Percentiles rank a stretch among this genome's conserved stretches.
Conservation (phyloP, 2,797 vertebrate genomes). For the Triplophysa yarkandensis region DNA sequence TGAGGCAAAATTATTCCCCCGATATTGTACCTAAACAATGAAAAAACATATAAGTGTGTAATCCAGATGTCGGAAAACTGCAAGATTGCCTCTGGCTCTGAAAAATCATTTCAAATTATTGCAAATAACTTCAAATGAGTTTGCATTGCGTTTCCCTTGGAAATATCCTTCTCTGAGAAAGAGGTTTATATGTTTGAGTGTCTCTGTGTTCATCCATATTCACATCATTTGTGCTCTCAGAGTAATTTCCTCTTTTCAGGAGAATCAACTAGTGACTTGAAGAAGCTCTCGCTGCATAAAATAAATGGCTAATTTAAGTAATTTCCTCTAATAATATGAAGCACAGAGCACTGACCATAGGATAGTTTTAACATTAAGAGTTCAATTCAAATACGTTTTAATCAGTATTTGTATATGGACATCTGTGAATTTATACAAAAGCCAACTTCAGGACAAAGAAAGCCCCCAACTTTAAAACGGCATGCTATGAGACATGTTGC, state of each 20-base stretch:
- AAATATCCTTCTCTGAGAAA: not conserved
- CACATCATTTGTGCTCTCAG: not conserved
- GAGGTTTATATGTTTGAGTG: not conserved
- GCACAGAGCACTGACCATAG: not conserved
- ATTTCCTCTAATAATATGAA: not conserved
- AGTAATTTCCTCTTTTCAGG: not conserved
- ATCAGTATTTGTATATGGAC: too few relatives aligned
- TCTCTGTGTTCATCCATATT: not conserved
- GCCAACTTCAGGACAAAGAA: too few relatives aligned
- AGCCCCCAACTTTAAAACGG: too few relatives aligned
- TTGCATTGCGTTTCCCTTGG: conserved; percentile 4
- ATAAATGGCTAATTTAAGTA: not conserved
- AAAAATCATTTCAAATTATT: conserved; percentile 53
- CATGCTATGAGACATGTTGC: too few relatives aligned
- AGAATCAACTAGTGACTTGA: not conserved
- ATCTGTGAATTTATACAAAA: too few relatives aligned
- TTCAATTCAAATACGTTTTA: not conserved
- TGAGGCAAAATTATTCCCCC: not conserved
- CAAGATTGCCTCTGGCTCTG: conserved; percentile 50
- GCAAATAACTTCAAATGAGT: conserved; percentile 2
- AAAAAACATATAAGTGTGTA: not conserved
- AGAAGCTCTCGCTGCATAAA: not conserved
- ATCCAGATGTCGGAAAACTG: conserved; percentile 37
- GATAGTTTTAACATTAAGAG: not conserved
- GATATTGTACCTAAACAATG: not conserved